Evolutionary conservation across 2,888 invertebrate genomes (phyloP), one percentile per base, ranked within the genome.

Genomic region (Rotaria sp.): DNA sequence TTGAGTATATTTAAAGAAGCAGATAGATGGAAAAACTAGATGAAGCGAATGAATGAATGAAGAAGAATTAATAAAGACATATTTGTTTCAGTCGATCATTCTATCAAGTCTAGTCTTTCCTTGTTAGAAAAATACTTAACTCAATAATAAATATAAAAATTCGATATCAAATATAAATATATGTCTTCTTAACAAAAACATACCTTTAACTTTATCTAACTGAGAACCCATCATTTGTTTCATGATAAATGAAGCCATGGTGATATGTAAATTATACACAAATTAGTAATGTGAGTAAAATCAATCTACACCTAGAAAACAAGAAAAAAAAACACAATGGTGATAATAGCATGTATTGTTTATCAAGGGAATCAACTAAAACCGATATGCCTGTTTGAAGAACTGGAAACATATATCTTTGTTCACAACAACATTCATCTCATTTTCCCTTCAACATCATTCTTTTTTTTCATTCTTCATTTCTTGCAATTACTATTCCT

Each of bases 221-320:
- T 67, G 67, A 67, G 67, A 67, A 7, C 67, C 67, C 67, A 67
- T 67, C 67, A 67, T 67, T 67, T 67, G 67, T 67, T 67, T 67
- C 67, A 67, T 67, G 35, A 67, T 67, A 21, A 67, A 67, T 67
- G 67, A 67, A 30, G 67, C 67, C 67, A 67, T 67, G 4, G 21
- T 35, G 18, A 67, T 67, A 35, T 67, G 35, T 67, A 35, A 35
- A 67, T 59, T 59, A 59, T 10, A 59, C 15, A 35, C 15, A 67
- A 67, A 30, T 67, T 38, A 67, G 21, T 67, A 67, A 67, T 67
- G 21, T 67, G 15, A 67, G 35, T 35, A 35, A 30, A 67, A 67
- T 35, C 15, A 67, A 67, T 67, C 21, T 18, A 67, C 2, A 67
- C 3, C 67, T 35, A 8, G 21, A 35, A 67, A 35, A 30, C 1